phyloP scores from a whole-genome alignment of 2,888 invertebrate genomes.

The Papilio gigon region DNA sequence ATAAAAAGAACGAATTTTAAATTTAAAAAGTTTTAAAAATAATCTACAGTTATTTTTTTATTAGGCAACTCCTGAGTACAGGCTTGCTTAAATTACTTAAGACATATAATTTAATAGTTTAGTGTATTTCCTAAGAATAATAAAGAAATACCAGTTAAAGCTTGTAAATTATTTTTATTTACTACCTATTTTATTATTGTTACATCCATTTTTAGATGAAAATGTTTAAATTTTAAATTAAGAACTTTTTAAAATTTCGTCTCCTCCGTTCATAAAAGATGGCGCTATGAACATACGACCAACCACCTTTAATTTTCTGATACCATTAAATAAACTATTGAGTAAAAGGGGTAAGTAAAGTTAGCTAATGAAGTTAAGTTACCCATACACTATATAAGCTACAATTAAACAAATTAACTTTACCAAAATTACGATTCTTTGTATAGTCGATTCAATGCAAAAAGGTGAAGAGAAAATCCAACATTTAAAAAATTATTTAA shows the following conservation, averaged over 20 bases:
- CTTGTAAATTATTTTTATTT: background rate
- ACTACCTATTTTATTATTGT: background rate
- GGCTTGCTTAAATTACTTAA: constrained; percentile 53
- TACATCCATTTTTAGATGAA: background rate
- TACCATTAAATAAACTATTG: too few relatives aligned
- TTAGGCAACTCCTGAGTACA: constrained; percentile 63
- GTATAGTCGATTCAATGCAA: too few relatives aligned
- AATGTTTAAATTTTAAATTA: background rate
- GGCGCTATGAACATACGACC: constrained; percentile 30
- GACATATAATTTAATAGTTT: constrained; percentile 38
- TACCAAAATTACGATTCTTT: too few relatives aligned
- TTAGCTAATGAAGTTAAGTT: too few relatives aligned
- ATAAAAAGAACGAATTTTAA: background rate
- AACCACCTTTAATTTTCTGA: too few relatives aligned
- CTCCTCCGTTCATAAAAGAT: constrained; percentile 31
- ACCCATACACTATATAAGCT: too few relatives aligned
- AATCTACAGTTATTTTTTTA: constrained; percentile 42
- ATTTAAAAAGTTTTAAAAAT: constrained; percentile 22
- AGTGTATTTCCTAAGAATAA: background rate
- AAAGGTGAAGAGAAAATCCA: background rate
- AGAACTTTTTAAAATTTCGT: constrained; percentile 5
- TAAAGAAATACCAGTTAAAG: background rate
- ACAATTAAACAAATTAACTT: too few relatives aligned
- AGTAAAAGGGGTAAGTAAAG: background rate
- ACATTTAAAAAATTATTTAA: background rate